Evolutionary conservation across 2,113 vertebrate genomes (phyloP).

Genomic region (Eonycteris spelaea): DNA sequence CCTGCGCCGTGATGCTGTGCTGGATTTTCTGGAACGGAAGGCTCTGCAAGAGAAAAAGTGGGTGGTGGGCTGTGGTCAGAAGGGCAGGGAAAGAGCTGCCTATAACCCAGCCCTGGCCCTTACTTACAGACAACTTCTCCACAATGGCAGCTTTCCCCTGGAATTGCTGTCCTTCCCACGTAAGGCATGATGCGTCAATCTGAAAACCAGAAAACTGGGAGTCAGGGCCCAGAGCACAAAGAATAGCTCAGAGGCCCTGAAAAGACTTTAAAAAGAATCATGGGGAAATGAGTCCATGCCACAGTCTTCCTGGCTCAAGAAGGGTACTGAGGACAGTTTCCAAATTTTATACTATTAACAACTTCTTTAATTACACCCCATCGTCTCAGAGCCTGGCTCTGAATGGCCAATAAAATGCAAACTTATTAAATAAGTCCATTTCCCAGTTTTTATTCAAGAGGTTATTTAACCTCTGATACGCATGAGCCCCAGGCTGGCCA

Average conservation of each 20-base stretch:
- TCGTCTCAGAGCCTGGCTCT: not conserved
- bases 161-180: conserved; percentile 98
- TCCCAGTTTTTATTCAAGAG: conserved; percentile 22
- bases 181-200: conserved; percentile 98
- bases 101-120: not conserved
- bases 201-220: conserved; percentile 71
- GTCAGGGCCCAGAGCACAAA: not conserved
- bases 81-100: not conserved
- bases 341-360: not conserved
- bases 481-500: not conserved
- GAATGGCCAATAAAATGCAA: conserved; percentile 25
- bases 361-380: not conserved
- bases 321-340: not conserved
- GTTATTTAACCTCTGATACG: not conserved
- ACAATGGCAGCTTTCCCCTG: conserved; percentile 98
- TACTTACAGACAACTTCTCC: conserved; percentile 96
- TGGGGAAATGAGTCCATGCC: not conserved
- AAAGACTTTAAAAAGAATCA: not conserved
- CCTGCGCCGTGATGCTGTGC: conserved; percentile 98
- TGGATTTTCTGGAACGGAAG: conserved; percentile 98
- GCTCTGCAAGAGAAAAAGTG: conserved; percentile 84
- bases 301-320: conserved; percentile 36
- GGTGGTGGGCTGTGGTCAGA: not conserved
- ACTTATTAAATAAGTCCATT: not conserved
- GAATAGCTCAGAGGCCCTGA: not conserved